Evolutionary conservation across 1,140 invertebrate genomes (phyloP).

Genomic region (Drosophila pruinosa): DNA sequence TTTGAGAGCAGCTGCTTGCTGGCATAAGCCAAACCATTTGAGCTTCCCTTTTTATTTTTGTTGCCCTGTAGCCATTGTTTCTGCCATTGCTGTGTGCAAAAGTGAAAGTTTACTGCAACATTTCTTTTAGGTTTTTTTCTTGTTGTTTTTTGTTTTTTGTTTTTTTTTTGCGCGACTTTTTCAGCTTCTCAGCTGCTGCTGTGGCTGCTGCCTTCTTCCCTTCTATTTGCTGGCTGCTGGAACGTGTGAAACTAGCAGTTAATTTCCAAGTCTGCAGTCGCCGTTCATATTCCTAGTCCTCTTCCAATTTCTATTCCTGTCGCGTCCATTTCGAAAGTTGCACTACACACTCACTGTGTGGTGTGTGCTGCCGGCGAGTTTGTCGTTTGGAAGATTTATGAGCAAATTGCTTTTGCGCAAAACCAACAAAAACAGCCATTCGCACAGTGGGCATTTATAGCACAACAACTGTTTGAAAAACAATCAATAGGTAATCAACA

Average conservation of each 20-base stretch:
- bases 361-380: constrained; percentile 59
- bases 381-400: constrained; percentile 77
- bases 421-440: constrained; percentile 64
- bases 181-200: not conserved
- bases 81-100: constrained; percentile 35
- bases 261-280: constrained; percentile 59
- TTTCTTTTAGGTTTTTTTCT: constrained; percentile 51
- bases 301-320: constrained; percentile 41
- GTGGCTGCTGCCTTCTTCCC: not conserved
- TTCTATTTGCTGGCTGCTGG: constrained; percentile 47
- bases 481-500: too few relatives aligned
- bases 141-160: not conserved
- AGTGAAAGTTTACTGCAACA: constrained; percentile 78
- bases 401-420: constrained; percentile 77
- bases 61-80: constrained; percentile 37
- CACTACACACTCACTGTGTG: constrained; percentile 22
- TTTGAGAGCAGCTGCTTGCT: constrained; percentile 59
- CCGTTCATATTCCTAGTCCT: constrained; percentile 38
- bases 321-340: constrained; percentile 53
- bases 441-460: constrained; percentile 29
- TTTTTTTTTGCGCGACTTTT: constrained; percentile 19
- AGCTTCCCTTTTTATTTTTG: constrained; percentile 14
- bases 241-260: constrained; percentile 78
- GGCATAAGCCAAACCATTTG: constrained; percentile 45
- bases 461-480: not conserved